Conservation (phyloP, 1,140 invertebrate species). For the Vollenhovia emeryi region DNA sequence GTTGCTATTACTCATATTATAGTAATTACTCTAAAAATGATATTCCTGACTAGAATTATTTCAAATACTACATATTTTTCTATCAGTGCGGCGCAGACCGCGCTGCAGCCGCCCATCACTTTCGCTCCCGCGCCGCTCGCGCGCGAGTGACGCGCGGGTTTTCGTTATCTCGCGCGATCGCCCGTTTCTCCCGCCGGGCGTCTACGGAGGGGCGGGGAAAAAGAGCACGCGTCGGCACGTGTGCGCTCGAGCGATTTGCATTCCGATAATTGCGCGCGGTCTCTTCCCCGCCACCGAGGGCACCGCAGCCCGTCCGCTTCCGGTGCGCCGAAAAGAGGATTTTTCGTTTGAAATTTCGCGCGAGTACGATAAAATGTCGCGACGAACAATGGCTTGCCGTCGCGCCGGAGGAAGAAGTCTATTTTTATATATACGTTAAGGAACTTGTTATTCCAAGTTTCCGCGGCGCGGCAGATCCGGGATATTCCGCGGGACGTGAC, state of each 20-base stretch:
- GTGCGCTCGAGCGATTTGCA: background rate
- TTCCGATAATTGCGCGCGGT: background rate
- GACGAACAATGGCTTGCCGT: background rate
- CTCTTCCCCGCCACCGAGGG: background rate
- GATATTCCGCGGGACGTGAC: background rate
- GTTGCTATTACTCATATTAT: no score
- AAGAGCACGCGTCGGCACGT: background rate
- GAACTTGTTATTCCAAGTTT: background rate
- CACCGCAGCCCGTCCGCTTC: background rate
- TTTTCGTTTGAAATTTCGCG: background rate
- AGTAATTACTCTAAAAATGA: no score
- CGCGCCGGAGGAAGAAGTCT: background rate
- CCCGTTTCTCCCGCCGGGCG: background rate
- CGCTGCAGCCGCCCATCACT: conserved; percentile 3
- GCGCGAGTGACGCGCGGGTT: conserved; percentile 22
- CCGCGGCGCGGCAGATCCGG: background rate
- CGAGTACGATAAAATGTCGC: background rate
- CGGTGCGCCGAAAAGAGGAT: background rate
- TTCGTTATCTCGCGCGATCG: background rate
- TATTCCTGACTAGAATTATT: no score
- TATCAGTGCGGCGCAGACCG: no score
- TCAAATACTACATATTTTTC: no score
- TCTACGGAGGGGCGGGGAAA: background rate
- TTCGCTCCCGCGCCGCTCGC: background rate
- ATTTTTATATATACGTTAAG: background rate